These are phyloP conservation scores for Sphenopsis melanotis DNA, from an alignment of 2,797 vertebrate species.

Conservation along the genomic window DNA sequence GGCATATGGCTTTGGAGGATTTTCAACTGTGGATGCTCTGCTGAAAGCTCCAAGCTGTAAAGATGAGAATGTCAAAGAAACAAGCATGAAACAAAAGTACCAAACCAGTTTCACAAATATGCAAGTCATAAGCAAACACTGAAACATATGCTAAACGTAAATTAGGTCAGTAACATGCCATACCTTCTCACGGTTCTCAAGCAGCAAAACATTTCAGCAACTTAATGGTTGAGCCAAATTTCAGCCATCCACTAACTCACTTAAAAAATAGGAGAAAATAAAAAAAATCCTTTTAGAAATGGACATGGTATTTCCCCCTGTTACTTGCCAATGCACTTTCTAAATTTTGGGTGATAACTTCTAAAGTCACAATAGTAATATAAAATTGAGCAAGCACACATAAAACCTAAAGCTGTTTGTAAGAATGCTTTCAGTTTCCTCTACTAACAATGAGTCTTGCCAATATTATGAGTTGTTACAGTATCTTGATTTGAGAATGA, in stretches of 20 bases:
- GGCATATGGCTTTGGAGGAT: background rate
- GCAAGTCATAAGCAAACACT: background rate
- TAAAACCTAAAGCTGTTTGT: background rate
- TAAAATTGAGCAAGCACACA: background rate
- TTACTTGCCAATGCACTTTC: background rate
- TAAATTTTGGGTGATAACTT: background rate
- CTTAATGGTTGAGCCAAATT: slow-evolving; percentile 11
- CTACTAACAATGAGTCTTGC: background rate
- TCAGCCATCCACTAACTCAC: slow-evolving; percentile 60
- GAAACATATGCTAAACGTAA: background rate
- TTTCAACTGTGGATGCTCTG: background rate
- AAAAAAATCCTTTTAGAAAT: background rate
- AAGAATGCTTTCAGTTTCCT: background rate
- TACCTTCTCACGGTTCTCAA: slow-evolving; percentile 74
- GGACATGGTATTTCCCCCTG: background rate
- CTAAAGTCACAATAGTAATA: background rate
- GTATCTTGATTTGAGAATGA: background rate
- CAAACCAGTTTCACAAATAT: background rate
- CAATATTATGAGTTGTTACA: background rate
- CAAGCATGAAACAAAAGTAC: background rate
- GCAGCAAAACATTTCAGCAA: slow-evolving; percentile 75
- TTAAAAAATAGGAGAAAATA: background rate
- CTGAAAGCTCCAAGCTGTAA: background rate
- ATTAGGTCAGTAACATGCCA: background rate
- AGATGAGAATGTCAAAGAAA: background rate